Conservation (phyloP, 2,113 vertebrate genomes). For the Odobenus rosmarus region DNA sequence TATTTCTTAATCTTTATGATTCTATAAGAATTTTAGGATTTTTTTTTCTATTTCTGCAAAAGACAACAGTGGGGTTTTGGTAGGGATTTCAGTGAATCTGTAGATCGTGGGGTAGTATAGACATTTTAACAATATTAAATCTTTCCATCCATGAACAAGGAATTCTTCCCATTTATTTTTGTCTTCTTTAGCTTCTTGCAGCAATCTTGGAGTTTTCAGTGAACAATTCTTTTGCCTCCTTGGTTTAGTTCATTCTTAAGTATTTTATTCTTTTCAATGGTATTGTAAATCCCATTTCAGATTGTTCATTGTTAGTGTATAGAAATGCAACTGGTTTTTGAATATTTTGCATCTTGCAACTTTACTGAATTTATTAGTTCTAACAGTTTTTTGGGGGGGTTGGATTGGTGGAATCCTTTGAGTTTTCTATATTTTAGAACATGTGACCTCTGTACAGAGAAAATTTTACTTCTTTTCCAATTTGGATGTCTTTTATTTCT, state of each 20-base stretch:
- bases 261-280: background rate
- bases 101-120: background rate
- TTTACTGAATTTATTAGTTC: background rate
- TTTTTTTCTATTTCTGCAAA: background rate
- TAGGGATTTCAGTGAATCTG: background rate
- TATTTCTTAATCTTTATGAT: background rate
- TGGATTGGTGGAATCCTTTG: background rate
- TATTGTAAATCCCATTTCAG: background rate
- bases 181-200: background rate
- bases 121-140: background rate
- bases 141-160: background rate
- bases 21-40: background rate
- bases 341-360: background rate
- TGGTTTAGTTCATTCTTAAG: background rate
- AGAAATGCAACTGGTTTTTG: background rate
- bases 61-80: background rate
- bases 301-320: background rate
- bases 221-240: background rate
- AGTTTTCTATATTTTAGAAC: background rate
- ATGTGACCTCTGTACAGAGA: background rate
- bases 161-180: background rate
- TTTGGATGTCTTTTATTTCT: background rate
- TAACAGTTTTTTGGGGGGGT: background rate
- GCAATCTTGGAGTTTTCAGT: background rate
- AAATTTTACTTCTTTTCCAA: background rate